Evolutionary conservation across 2,888 invertebrate genomes (phyloP).

Genomic region (Drosophila limbata): DNA sequence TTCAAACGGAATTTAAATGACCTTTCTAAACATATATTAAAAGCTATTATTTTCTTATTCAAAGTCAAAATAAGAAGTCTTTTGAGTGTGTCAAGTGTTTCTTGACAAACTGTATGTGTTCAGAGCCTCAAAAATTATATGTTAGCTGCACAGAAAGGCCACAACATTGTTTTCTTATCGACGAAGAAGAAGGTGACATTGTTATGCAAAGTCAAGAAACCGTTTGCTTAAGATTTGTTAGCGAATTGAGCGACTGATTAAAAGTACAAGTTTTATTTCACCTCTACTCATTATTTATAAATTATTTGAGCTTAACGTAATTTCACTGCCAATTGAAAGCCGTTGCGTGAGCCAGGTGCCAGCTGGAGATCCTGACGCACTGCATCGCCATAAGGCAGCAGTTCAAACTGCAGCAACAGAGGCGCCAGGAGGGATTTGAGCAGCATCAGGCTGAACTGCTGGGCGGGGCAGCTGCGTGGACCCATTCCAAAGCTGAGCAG

Average conservation of each 20-base stretch:
- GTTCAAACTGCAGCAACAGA: conserved; percentile 62
- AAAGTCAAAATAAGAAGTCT: no score
- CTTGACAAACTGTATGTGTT: no score
- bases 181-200: not conserved
- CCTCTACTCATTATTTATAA: not conserved
- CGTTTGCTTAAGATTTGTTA: no score
- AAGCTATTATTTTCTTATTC: no score
- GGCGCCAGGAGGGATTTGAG: conserved; percentile 59
- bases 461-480: conserved; percentile 69
- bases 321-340: conserved; percentile 67
- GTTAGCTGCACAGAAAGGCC: not conserved
- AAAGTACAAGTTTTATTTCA: no score
- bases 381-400: conserved; percentile 66
- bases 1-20: no score
- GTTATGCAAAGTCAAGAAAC: no score
- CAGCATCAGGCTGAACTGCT: conserved; percentile 50
- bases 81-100: no score
- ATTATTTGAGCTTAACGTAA: conserved; percentile 1
- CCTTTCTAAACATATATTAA: no score
- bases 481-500: conserved; percentile 64
- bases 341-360: conserved; percentile 59
- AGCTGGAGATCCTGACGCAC: conserved; percentile 52
- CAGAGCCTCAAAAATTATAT: not conserved
- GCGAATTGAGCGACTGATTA: no score
- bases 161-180: not conserved